Conservation (phyloP, 2,797 vertebrate species). For the Nannoperca australis region DNA sequence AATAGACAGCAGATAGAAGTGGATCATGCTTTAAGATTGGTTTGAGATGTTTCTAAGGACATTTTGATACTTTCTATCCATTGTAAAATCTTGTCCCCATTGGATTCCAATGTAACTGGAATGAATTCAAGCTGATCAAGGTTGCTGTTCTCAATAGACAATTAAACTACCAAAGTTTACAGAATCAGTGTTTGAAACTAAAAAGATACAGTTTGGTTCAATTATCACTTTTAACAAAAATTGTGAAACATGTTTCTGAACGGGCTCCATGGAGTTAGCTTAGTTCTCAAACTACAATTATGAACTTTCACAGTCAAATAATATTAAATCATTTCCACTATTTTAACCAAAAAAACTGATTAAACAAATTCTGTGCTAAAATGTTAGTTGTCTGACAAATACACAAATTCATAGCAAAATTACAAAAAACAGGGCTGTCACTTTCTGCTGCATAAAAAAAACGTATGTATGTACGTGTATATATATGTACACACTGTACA, state of each 20-base stretch:
- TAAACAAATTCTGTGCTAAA: background rate
- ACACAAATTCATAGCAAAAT: background rate
- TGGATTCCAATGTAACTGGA: background rate
- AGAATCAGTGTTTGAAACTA: background rate
- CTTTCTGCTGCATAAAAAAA: background rate
- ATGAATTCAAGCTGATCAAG: background rate
- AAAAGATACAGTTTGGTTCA: background rate
- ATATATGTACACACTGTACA: background rate
- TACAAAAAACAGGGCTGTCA: background rate
- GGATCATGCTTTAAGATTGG: background rate
- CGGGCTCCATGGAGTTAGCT: background rate
- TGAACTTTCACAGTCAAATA: background rate
- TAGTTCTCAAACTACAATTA: background rate
- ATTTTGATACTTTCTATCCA: background rate
- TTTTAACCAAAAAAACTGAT: background rate
- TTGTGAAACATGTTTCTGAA: no score
- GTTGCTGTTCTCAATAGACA: no score
- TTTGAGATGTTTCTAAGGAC: background rate
- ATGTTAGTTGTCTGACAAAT: background rate
- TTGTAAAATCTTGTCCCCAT: no score
- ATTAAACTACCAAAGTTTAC: background rate
- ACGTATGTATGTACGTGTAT: background rate
- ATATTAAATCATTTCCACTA: background rate
- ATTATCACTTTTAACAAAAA: background rate
- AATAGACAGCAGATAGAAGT: background rate